Evolutionary conservation across 1,140 invertebrate genomes (phyloP).

Genomic region (Drosophila malerkotliana): DNA sequence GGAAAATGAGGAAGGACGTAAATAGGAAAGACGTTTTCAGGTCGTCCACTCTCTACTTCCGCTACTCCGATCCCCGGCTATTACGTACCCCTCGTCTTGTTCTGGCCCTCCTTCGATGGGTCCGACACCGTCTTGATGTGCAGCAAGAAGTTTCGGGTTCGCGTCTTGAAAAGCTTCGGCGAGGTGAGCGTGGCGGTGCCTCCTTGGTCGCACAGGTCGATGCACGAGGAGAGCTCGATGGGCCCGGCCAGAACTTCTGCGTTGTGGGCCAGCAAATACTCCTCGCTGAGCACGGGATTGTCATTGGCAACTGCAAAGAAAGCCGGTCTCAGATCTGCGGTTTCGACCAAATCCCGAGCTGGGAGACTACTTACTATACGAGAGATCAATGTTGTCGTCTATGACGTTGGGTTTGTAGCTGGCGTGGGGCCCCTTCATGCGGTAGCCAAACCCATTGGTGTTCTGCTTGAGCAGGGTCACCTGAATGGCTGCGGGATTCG

Average conservation of each 20-base stretch:
- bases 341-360: background rate
- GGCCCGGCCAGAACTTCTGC: conserved; percentile 96
- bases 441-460: conserved; percentile 88
- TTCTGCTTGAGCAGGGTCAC: conserved; percentile 94
- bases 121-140: conserved; percentile 93
- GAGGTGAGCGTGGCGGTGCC: conserved; percentile 94
- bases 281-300: conserved; percentile 91
- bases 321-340: background rate
- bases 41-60: background rate
- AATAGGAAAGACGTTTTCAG: too few relatives aligned
- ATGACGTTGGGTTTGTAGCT: conserved; percentile 80
- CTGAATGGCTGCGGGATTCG: conserved; percentile 87
- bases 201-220: conserved; percentile 93
- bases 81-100: conserved; percentile 85
- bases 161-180: conserved; percentile 91
- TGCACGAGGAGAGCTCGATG: conserved; percentile 90
- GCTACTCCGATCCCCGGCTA: background rate
- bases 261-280: conserved; percentile 93
- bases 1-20: background rate
- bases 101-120: conserved; percentile 86
- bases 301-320: conserved; percentile 84
- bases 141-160: conserved; percentile 91
- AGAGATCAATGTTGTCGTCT: conserved; percentile 88
- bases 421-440: conserved; percentile 81
- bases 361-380: conserved; percentile 59